These are phyloP conservation scores for Sphaerodactylus townsendi DNA, from an alignment of 2,113 vertebrate species.

Conservation along the genomic window DNA sequence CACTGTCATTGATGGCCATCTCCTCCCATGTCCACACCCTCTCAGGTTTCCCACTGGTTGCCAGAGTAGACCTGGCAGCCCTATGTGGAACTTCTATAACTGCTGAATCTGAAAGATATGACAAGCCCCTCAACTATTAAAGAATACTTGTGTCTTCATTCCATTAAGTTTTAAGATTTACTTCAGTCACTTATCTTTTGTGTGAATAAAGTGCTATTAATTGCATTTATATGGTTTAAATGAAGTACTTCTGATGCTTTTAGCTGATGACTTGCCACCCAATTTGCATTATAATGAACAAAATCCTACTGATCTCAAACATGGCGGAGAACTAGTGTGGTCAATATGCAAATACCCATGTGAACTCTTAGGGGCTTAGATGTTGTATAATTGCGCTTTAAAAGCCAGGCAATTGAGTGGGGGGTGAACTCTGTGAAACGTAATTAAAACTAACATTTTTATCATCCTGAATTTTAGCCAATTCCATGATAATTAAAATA, in stretches of 20 bases:
- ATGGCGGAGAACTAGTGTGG: conserved; percentile 20
- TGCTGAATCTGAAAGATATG: neutral
- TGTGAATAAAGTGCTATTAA: conserved; percentile 77
- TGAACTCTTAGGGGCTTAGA: conserved; percentile 19
- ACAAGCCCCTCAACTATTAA: conserved; percentile 19
- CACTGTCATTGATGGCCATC: no score
- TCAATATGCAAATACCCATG: conserved; percentile 31
- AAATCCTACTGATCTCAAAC: conserved; percentile 26
- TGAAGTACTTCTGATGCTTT: conserved; percentile 78
- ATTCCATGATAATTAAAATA: neutral
- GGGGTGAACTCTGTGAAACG: conserved; percentile 9
- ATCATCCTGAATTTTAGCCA: conserved; percentile 2
- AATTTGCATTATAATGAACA: conserved; percentile 42
- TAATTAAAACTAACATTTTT: conserved; percentile 28
- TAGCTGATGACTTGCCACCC: conserved; percentile 68
- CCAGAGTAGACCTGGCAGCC: no score
- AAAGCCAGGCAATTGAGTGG: neutral
- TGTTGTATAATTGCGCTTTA: conserved; percentile 9
- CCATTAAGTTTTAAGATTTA: conserved; percentile 45
- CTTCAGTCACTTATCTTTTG: conserved; percentile 74
- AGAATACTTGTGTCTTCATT: conserved; percentile 21
- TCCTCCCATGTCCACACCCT: no score
- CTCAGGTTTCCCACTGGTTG: no score
- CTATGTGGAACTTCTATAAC: neutral
- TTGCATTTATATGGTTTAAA: conserved; percentile 83